Conservation (phyloP, 1,140 invertebrate genomes). For the Lanistes nyassanus region DNA sequence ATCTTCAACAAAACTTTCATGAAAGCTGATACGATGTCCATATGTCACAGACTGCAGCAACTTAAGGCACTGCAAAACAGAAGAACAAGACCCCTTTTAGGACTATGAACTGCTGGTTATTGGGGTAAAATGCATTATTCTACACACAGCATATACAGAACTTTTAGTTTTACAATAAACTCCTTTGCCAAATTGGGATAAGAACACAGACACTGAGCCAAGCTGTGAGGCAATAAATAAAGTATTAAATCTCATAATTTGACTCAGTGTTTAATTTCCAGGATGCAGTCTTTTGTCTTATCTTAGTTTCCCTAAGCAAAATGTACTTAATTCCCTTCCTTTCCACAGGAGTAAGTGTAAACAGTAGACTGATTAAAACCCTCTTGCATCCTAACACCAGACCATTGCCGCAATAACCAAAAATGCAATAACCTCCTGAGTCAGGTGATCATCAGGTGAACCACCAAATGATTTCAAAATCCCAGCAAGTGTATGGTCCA, state of each 20-base stretch:
- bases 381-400: background rate
- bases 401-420: background rate
- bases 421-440: slow-evolving; percentile 36
- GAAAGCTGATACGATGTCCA: slow-evolving; percentile 53
- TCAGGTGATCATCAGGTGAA: slow-evolving; percentile 40
- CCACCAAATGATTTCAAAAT: slow-evolving; percentile 39
- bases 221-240: too few species aligned
- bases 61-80: slow-evolving; percentile 52
- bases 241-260: too few species aligned
- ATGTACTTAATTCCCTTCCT: too few species aligned
- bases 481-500: slow-evolving; percentile 47
- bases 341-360: too few species aligned
- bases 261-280: too few species aligned
- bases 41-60: slow-evolving; percentile 59
- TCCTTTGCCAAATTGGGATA: too few species aligned
- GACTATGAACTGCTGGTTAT: slow-evolving; percentile 1
- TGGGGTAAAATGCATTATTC: background rate
- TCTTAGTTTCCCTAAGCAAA: too few species aligned
- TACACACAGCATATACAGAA: background rate
- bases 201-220: too few species aligned
- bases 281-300: too few species aligned
- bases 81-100: slow-evolving; percentile 5
- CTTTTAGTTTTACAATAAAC: too few species aligned
- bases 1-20: slow-evolving; percentile 56
- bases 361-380: background rate